These are phyloP conservation scores for Eucidaris tribuloides DNA, from an alignment of 35 echinoderm and acorn worm genomes.

Conservation along the genomic window DNA sequence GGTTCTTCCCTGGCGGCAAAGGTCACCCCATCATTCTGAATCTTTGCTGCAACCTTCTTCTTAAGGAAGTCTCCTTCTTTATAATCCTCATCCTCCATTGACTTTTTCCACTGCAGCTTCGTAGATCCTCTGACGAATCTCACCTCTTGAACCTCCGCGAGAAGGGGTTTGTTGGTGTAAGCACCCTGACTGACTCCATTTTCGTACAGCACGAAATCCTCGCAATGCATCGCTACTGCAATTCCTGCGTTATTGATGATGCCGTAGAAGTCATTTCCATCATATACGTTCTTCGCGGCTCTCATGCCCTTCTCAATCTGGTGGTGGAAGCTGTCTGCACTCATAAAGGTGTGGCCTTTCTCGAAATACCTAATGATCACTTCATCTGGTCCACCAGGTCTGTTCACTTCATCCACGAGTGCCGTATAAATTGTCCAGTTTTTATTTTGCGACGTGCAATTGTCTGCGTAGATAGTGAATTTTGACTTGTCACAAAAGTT, in stretches of 20 bases:
- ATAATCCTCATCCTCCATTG: not conserved
- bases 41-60: slow-evolving; percentile 1
- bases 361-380: slow-evolving; percentile 19
- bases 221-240: not conserved
- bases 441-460: slow-evolving; percentile 31
- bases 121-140: not conserved
- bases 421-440: slow-evolving; percentile 25
- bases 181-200: slow-evolving; percentile 5
- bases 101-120: slow-evolving; percentile 1
- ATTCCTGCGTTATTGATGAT: not conserved
- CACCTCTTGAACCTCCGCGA: not conserved
- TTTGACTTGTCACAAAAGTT: slow-evolving; percentile 1
- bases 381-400: not conserved
- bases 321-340: slow-evolving; percentile 9
- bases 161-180: slow-evolving; percentile 5
- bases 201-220: not conserved
- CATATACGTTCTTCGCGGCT: slow-evolving; percentile 5
- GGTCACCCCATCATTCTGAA: not conserved
- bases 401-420: not conserved
- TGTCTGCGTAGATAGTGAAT: not conserved
- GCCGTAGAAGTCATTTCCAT: not conserved
- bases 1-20: not conserved
- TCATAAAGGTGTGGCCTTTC: slow-evolving; percentile 33
- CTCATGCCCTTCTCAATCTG: slow-evolving; percentile 32
- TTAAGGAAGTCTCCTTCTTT: slow-evolving; percentile 4